Evolutionary conservation across 2,888 invertebrate genomes (phyloP).

Genomic region (Antheraea yamamai): DNA sequence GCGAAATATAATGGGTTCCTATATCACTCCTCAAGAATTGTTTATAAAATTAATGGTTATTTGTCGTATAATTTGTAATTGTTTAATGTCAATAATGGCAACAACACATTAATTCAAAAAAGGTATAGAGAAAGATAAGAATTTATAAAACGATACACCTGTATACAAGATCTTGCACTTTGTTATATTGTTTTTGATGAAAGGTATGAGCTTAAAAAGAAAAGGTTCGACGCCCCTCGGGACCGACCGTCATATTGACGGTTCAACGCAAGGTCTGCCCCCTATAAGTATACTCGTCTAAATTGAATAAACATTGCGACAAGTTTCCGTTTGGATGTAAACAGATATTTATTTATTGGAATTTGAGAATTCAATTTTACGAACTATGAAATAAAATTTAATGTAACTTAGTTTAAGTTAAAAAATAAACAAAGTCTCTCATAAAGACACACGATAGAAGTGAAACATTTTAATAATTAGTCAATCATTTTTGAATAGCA

Average conservation of each 20-base stretch:
- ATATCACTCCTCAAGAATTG: too few species aligned
- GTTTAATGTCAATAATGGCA: background rate
- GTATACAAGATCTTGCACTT: constrained; percentile 21
- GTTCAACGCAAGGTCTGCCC: background rate
- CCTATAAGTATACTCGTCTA: background rate
- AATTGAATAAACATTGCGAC: background rate
- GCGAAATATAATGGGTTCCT: background rate
- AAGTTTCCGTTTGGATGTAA: background rate
- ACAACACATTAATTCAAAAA: background rate
- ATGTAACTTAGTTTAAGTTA: background rate
- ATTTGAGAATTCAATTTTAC: background rate
- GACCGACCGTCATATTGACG: constrained; percentile 4
- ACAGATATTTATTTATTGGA: background rate
- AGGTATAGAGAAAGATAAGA: background rate
- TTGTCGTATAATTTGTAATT: too few species aligned
- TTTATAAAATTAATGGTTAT: too few species aligned
- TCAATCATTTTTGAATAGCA: too few species aligned
- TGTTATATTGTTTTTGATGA: constrained; percentile 22
- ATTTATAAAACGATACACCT: background rate
- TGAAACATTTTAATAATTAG: too few species aligned
- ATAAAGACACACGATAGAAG: too few species aligned
- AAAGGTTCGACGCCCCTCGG: constrained; percentile 11
- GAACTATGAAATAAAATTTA: background rate
- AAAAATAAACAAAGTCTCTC: too few species aligned
- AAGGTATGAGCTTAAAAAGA: constrained; percentile 19